Conservation (phyloP, 2,797 vertebrate genomes). For the Artibeus jamaicensis region DNA sequence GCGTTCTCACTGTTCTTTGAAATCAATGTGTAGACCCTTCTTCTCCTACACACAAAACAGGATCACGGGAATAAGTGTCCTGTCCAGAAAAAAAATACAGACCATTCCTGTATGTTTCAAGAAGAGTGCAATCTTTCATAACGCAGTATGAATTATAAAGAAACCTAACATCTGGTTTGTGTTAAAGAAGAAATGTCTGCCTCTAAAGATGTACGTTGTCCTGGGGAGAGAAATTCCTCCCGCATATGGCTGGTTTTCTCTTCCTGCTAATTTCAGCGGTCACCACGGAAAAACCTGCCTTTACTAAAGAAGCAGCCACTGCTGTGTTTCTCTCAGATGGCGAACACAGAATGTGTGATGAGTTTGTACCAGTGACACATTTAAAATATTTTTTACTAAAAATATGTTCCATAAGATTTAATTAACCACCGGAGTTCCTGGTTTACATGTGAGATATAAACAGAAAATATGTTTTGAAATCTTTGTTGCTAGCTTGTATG, state of each 20-base stretch:
- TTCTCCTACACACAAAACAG: neutral
- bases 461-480: slow-evolving; percentile 51
- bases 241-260: neutral
- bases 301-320: slow-evolving; percentile 7
- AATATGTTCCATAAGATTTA: slow-evolving; percentile 5
- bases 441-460: slow-evolving; percentile 33
- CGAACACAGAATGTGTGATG: neutral
- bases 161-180: neutral
- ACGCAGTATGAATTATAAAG: neutral
- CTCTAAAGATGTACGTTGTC: neutral
- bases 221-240: neutral
- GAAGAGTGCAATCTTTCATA: neutral
- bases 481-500: neutral
- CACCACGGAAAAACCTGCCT: neutral
- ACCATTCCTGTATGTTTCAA: neutral
- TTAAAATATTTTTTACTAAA: slow-evolving; percentile 44
- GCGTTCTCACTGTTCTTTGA: neutral
- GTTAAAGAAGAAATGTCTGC: neutral
- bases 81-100: neutral
- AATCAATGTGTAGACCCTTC: neutral
- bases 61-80: neutral
- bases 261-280: slow-evolving; percentile 4
- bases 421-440: slow-evolving; percentile 1
- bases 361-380: neutral
- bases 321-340: neutral